Percentiles rank a stretch among this genome's conserved stretches.
These are phyloP conservation scores for Notarius quadriscutis DNA, from an alignment of 2,113 vertebrate genomes.

Conservation along the genomic window DNA sequence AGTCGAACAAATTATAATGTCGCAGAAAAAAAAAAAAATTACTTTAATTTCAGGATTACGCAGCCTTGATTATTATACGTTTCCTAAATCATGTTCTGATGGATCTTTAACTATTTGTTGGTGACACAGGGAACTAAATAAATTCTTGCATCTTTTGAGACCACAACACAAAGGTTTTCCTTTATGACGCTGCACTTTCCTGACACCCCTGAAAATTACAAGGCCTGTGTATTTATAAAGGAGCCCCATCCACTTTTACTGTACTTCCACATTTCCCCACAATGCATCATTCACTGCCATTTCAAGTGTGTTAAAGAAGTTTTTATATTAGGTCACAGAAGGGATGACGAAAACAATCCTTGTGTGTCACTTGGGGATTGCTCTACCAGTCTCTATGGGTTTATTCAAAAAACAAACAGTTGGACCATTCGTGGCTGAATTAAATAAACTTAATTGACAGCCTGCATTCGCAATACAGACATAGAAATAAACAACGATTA, in stretches of 20 bases:
- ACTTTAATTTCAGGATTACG: background rate
- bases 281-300: background rate
- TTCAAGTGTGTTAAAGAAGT: background rate
- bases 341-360: constrained; percentile 19
- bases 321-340: background rate
- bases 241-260: background rate
- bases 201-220: background rate
- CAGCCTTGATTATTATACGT: background rate
- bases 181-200: background rate
- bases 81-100: background rate
- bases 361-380: constrained; percentile 15
- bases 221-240: background rate
- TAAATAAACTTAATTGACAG: background rate
- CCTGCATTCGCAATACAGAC: background rate
- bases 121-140: background rate
- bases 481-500: background rate
- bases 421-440: background rate
- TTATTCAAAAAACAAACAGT: constrained; percentile 18
- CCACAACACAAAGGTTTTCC: background rate
- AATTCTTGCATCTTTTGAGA: background rate
- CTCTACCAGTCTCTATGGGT: constrained; percentile 18
- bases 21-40: background rate
- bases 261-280: background rate
- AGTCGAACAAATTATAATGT: background rate
- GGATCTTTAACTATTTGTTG: background rate